Base-by-base conservation (phyloP, 2,888 invertebrate genomes). In the Phyllotreta cruciferae region DNA sequence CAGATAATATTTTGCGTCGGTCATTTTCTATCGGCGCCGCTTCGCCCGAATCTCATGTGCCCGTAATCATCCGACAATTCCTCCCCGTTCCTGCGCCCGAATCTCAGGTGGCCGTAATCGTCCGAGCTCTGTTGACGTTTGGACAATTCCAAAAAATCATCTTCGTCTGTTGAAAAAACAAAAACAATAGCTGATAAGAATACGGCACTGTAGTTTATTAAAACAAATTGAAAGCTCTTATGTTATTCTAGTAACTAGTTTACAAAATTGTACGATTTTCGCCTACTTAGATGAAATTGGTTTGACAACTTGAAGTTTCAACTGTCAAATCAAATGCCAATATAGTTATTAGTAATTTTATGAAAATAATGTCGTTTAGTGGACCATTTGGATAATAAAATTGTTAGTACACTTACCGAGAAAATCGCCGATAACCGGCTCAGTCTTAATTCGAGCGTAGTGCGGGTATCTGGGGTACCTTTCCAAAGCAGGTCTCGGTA, bases 31-130 rank as follows among this genome's bases (percentile, higher is more conserved):
- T 67, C 61, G 9, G 56, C 54, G 39, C 83, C 84, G 60, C 85
- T 86, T 66, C 89, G 83, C 8, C 91, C 91, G 73, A 90, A 91
- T 66, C 91, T 81, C 82, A 90, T 83, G 73, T 90, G 90, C 1
- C 91, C 91, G 71, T 91, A 91, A 75, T 91, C 91, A 69, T 91
- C 90, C 70, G 89, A 90, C 13, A 86, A 83, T 63, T 89, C 88
- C 41, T 88, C 88, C 0, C 77, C 78, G 41, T 58, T 58, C 1
- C 87, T 83, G 71, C 87, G 87, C 3, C 87, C 87, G 72, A 87
- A 87, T 71, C 87, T 69, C 77, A 88, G 80, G 74, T 90, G 82
- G 0, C 84, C 86, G 70, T 88, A 88, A 75, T 88, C 88, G 47
- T 86, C 85, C 1, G 79, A 76, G 1, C 73, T 70, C 70, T 85